A percentile compares a stretch with the other conserved stretches of the same genome.
phyloP scores from a whole-genome alignment of 2,797 vertebrate genomes.

The Cichlasoma orientale region DNA sequence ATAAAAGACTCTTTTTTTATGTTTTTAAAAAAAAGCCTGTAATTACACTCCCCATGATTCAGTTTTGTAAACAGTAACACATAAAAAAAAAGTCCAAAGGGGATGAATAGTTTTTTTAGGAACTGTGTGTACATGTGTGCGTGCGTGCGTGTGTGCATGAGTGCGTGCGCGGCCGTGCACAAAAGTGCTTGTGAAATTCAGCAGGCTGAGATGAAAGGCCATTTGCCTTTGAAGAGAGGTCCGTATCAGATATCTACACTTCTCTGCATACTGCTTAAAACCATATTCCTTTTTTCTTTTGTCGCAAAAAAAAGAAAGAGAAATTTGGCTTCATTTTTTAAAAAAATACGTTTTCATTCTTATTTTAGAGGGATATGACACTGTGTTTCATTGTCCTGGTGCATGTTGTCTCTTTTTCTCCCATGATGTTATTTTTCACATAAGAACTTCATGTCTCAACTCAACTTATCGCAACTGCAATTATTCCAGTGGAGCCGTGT shows the following conservation, averaged over 20 bases:
- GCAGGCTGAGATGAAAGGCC: constrained; percentile 63
- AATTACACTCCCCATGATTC: constrained; percentile 46
- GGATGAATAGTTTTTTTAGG: constrained; percentile 57
- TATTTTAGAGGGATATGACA: constrained; percentile 5
- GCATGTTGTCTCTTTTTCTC: not conserved
- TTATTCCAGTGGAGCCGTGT: constrained; percentile 8
- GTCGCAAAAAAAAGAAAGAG: constrained; percentile 6
- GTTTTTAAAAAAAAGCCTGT: constrained; percentile 10
- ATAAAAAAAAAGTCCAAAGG: constrained; percentile 32
- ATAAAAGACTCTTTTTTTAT: constrained; percentile 12
- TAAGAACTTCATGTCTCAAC: constrained; percentile 21
- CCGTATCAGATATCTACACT: constrained; percentile 43
- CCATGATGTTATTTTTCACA: not conserved
- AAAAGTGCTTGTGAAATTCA: constrained; percentile 36
- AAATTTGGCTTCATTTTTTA: constrained; percentile 15
- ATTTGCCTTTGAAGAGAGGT: constrained; percentile 58
- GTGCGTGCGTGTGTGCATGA: not conserved
- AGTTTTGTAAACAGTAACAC: constrained; percentile 47
- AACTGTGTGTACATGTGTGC: not conserved
- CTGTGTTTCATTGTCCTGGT: constrained; percentile 25
- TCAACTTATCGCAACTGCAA: not conserved
- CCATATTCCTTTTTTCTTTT: constrained; percentile 26
- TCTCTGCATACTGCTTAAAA: constrained; percentile 41
- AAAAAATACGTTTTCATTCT: not conserved
- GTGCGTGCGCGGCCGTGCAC: not conserved